Base-by-base conservation (phyloP, 2,888 invertebrate genomes). In the Eudasyphora cyanicolor region DNA sequence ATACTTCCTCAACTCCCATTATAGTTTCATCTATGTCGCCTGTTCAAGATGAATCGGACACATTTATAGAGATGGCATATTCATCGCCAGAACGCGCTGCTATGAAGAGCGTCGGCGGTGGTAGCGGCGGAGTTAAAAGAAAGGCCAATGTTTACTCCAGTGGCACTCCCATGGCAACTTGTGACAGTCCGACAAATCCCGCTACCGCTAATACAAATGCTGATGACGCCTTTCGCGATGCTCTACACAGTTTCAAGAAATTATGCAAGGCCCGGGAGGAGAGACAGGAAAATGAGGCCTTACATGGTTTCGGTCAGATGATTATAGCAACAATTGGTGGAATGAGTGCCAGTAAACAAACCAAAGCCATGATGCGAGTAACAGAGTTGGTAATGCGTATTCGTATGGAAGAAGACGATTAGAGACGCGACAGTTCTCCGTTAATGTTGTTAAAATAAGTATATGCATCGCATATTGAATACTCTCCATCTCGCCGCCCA, bases 321-420 rank as follows among this genome's bases (percentile, higher is more conserved):
- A 79, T 82, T 54, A 29, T 51, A 12, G 82, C 75, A 24, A 79
- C 82, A 21, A 64, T 82, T 6, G 62, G 42, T 19, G 62, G 24
- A 1, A 82, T 82, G 82, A 69, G 74, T 27, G 54, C 49, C 6
- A 42, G 32, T 4, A 78, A 82, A 12, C 82, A 82, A 24, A 49
- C 71, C n/a, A 70, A 54, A 32, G 75, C 82, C 2, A 82, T 82
- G 82, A 62, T 71, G 51, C 75, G 75, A 10, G 78, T 82, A 6
- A 82, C 82, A 2, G 78, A 82, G 29, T 10, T 82, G n/a, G 82
- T 82, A 12, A 82, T 82, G 82, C 69, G 62, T 10, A 62, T 82
- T 2, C 70, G 70, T 45, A 49, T 82, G 70, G 75, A 82, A 64
- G 17, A 19, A 6, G 67, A 76, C 24, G 32, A 45, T 19, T 45